Conservation (phyloP, 2,113 vertebrate species). For the Toxostoma redivivum region DNA sequence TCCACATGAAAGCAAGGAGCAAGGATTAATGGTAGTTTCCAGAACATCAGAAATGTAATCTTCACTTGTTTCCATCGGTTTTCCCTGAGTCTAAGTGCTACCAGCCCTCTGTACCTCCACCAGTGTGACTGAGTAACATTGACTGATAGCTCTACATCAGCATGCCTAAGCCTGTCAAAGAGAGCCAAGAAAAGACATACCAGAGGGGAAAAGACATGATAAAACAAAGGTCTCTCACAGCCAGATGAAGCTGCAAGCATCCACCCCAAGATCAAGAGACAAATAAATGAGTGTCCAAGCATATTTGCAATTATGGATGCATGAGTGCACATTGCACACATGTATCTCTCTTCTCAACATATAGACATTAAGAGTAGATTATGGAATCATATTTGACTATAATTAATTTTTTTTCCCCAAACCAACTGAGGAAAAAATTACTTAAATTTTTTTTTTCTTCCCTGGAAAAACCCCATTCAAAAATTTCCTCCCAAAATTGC, state of each 20-base stretch:
- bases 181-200: background rate
- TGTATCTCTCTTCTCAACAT: background rate
- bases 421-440: too few relatives aligned
- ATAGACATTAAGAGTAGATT: slow-evolving; percentile 1
- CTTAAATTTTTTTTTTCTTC: too few relatives aligned
- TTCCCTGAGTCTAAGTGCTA: background rate
- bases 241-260: background rate
- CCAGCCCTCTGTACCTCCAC: background rate
- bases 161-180: fast-evolving
- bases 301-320: background rate
- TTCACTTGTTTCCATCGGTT: background rate
- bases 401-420: too few relatives aligned
- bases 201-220: background rate
- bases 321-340: background rate
- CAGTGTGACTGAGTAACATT: background rate
- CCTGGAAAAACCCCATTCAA: too few relatives aligned
- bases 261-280: background rate
- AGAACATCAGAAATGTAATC: background rate
- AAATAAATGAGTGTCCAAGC: background rate
- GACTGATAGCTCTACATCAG: background rate
- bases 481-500: too few relatives aligned
- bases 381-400: slow-evolving; percentile 39
- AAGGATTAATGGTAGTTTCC: background rate
- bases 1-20: background rate
- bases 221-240: background rate